Base-by-base conservation (phyloP, 2,797 vertebrate genomes). In the Sebastes nivosus region DNA sequence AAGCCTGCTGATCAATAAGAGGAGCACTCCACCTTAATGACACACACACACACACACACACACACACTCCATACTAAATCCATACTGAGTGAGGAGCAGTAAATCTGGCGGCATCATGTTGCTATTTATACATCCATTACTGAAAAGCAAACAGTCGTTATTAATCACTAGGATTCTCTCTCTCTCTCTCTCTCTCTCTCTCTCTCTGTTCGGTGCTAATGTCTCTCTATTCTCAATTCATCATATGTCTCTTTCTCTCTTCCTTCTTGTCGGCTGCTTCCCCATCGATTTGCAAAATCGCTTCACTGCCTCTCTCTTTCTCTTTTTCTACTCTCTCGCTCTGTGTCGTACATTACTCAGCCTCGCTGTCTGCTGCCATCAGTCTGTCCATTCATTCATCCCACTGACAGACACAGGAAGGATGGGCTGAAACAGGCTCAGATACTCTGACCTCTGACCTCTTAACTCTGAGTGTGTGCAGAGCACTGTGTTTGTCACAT, bases 71-170 rank as follows among this genome's bases (percentile, higher is more conserved):
- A 11, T 14, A 7, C 13, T 42, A 18, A 71, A 68, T 65, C 75
- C 42, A 54, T 52, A 61, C 83, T 67, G 81, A 90, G 74, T 76
- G 54, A 75, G 65, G 67, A 82, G 84, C 83, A 24, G 75, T 78
- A 55, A 81, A 60, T 77, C 80, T 59, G 79, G 42, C 30, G 30
- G 88, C 86, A 81, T 91, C 83, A 79, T 24, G 80, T 81, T 90
- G 81, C 87, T 94, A 93, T 93, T 93, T 93, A 90, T 88, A 91
- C 60, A 46, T 77, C 88, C 89, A 90, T 91, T 91, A 93, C 80
- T 85, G 79, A 84, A 85, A 70, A 87, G 80, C 85, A 88, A 87
- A 88, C 80, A 77, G 71, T 75, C 14, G 64, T 75, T 86, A 88
- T 89, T 89, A 72, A 90, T 92, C 88, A 87, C 46, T 0, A 8